Conservation (phyloP, 2,113 vertebrate genomes). For the Seriola quinqueradiata region DNA sequence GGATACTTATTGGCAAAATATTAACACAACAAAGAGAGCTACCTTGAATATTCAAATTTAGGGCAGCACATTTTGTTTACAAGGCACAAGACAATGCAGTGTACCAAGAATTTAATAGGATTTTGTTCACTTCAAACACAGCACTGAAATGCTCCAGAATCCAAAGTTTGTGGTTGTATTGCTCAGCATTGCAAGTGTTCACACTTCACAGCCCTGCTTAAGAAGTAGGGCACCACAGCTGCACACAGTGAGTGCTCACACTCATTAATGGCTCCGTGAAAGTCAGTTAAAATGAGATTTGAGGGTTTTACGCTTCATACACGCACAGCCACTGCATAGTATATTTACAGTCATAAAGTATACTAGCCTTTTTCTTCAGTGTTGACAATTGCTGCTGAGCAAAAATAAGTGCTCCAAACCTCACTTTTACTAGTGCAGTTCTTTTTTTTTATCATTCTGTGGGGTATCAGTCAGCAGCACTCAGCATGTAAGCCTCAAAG, state of each 20-base stretch:
- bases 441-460: constrained; percentile 18
- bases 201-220: constrained; percentile 72
- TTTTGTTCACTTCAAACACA: constrained; percentile 79
- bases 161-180: constrained; percentile 71
- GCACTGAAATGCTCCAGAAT: constrained; percentile 62
- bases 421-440: constrained; percentile 20
- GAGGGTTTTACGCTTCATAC: constrained; percentile 18
- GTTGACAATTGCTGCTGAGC: constrained; percentile 8
- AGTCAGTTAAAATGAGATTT: constrained; percentile 67
- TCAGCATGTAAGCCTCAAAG: constrained; percentile 44
- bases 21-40: constrained; percentile 65
- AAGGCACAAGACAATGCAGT: constrained; percentile 70
- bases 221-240: constrained; percentile 77
- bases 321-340: not conserved
- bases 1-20: constrained; percentile 48
- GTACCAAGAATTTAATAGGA: constrained; percentile 77
- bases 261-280: constrained; percentile 74
- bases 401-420: constrained; percentile 8
- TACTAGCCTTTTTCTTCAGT: not conserved
- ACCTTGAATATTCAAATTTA: constrained; percentile 70
- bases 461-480: constrained; percentile 37
- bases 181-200: constrained; percentile 73
- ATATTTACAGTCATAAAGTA: constrained; percentile 24
- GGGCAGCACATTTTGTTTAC: constrained; percentile 67
- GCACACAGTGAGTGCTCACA: constrained; percentile 57